Conservation (phyloP, 1,140 invertebrate genomes). For the Macrobrachium nipponense region DNA sequence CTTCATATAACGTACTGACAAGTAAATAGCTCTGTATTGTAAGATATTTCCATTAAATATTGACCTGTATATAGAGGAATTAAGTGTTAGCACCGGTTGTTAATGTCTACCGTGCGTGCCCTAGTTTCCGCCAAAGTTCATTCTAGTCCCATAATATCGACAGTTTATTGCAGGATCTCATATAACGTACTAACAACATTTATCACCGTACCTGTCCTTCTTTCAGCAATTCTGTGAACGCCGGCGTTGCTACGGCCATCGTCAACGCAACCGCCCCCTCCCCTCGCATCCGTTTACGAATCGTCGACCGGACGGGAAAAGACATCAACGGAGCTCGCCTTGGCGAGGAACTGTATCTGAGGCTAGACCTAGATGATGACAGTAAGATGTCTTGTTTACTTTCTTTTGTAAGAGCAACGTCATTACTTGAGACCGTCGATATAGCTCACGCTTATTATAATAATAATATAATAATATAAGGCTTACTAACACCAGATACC, state of each 20-base stretch:
- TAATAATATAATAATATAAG: no score
- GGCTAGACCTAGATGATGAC: conserved; percentile 68
- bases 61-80: not conserved
- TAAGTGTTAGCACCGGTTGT: no score
- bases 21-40: not conserved
- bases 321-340: conserved; percentile 68
- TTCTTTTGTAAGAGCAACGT: not conserved
- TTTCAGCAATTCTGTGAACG: conserved; percentile 41
- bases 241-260: conserved; percentile 65
- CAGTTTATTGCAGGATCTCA: no score
- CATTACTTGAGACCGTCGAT: no score
- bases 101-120: no score
- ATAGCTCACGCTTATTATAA: no score
- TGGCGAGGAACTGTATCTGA: conserved; percentile 67
- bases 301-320: conserved; percentile 66
- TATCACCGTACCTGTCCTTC: not conserved
- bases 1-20: no score
- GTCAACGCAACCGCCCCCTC: conserved; percentile 69
- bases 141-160: no score
- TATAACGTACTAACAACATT: no score
- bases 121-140: no score
- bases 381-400: conserved; percentile 55
- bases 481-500: no score
- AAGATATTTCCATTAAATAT: no score
- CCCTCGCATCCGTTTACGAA: conserved; percentile 68